Evolutionary conservation across 2,888 invertebrate genomes (phyloP).

Genomic region (Nemoura dubitans): DNA sequence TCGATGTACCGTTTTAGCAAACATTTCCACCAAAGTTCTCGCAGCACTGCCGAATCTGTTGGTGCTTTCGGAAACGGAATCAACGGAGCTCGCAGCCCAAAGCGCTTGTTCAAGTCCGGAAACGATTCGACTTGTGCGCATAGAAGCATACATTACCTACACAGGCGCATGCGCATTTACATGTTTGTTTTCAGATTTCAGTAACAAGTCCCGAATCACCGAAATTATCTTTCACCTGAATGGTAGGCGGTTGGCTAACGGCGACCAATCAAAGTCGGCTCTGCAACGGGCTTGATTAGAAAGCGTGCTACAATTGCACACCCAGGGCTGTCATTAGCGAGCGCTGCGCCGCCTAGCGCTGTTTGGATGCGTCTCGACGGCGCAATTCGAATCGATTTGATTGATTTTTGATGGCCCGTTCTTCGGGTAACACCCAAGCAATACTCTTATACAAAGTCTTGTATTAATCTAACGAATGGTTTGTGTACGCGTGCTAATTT

Average conservation of each 20-base stretch:
- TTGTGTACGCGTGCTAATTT: too few species aligned
- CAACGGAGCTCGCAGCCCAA: neutral
- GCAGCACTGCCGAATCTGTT: neutral
- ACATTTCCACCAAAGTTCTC: neutral
- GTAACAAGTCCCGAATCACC: neutral
- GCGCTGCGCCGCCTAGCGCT: neutral
- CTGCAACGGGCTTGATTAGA: neutral
- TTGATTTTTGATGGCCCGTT: too few species aligned
- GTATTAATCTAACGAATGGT: too few species aligned
- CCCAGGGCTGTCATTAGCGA: neutral
- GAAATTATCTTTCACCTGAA: conserved; percentile 12
- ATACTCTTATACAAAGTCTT: too few species aligned
- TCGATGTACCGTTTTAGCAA: neutral
- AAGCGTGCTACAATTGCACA: neutral
- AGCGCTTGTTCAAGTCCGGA: neutral
- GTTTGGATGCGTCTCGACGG: neutral
- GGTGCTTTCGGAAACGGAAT: neutral
- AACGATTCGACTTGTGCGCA: neutral
- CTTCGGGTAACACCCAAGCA: too few species aligned
- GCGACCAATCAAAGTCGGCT: neutral
- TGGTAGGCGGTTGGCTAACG: neutral
- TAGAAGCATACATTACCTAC: conserved; percentile 3
- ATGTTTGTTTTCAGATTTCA: neutral
- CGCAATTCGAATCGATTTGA: too few species aligned
- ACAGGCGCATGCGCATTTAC: neutral